A percentile compares a stretch with the other conserved stretches of the same genome.
Conservation (phyloP, 2,797 vertebrate species). For the Molossus molossus region DNA sequence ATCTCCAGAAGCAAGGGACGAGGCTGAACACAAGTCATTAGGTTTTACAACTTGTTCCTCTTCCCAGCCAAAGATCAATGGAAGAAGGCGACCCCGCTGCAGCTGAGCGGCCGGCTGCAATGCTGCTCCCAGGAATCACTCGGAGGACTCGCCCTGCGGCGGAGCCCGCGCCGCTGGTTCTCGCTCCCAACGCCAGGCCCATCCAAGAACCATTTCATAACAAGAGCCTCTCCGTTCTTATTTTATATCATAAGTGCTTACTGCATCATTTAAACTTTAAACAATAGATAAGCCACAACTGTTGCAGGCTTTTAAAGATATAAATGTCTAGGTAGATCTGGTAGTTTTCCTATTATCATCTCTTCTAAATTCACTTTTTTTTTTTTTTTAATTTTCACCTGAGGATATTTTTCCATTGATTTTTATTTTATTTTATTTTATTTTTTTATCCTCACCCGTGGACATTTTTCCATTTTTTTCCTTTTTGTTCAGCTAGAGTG, state of each 20-base stretch:
- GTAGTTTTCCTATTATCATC: conserved; percentile 44
- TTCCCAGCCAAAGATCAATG: not conserved
- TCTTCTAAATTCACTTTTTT: conserved; percentile 23
- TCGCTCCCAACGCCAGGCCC: not conserved
- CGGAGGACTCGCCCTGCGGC: not conserved
- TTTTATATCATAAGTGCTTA: not conserved
- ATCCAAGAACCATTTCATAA: not conserved
- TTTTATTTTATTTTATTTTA: no score
- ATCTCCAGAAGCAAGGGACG: not conserved
- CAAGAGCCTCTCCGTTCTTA: not conserved
- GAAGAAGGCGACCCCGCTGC: not conserved
- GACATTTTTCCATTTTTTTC: no score
- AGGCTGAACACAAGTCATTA: not conserved
- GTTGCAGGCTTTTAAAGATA: conserved; percentile 39
- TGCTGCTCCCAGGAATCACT: not conserved
- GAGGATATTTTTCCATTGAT: no score
- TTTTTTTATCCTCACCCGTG: no score
- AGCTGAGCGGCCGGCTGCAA: not conserved
- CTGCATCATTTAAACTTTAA: conserved; percentile 32
- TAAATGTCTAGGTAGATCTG: not conserved
- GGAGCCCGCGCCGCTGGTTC: not conserved
- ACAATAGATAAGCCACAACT: conserved; percentile 9
- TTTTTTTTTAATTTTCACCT: no score
- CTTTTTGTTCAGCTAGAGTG: no score
- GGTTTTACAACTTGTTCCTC: not conserved